Conservation (phyloP, 2,797 vertebrate genomes). For the Zalophus californianus region DNA sequence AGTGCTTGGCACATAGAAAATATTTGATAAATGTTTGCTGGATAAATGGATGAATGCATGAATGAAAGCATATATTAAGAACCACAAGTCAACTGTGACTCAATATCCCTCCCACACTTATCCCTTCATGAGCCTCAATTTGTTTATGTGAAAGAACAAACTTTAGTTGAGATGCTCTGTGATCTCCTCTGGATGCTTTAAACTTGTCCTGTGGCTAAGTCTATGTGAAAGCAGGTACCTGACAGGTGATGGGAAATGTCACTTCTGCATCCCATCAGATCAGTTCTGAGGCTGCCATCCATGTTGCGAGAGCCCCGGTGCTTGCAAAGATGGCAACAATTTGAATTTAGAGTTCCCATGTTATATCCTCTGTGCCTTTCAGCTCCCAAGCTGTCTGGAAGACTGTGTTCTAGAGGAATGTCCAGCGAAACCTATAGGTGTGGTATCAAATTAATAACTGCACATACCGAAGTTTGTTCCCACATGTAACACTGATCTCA, state of each 20-base stretch:
- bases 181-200: background rate
- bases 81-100: background rate
- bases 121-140: background rate
- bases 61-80: background rate
- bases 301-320: background rate
- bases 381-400: conserved; percentile 14
- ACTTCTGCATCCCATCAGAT: background rate
- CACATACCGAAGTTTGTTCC: background rate
- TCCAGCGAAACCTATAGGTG: background rate
- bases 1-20: background rate
- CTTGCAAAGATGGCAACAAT: background rate
- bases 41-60: background rate
- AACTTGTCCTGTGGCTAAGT: background rate
- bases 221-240: background rate
- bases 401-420: background rate
- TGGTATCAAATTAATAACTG: background rate
- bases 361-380: background rate
- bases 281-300: background rate
- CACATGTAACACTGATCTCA: background rate
- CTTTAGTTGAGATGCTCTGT: background rate
- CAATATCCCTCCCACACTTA: background rate
- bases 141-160: background rate
- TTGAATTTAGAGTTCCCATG: background rate
- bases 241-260: background rate
- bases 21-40: background rate